These are phyloP conservation scores for Temnothorax rugatulus DNA, from an alignment of 2,888 invertebrate species.

Conservation along the genomic window DNA sequence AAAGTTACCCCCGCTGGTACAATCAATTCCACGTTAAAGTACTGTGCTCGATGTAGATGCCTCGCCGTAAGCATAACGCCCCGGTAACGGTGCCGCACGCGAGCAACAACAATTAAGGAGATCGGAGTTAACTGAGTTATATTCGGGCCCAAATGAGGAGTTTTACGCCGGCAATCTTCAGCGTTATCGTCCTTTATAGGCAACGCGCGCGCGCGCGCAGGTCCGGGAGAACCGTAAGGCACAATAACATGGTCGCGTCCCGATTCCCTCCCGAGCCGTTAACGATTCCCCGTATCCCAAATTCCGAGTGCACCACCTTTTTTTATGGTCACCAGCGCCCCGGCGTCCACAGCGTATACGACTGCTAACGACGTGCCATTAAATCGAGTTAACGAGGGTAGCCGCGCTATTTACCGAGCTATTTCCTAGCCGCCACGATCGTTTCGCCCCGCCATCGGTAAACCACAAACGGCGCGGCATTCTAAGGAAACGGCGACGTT, in stretches of 20 bases:
- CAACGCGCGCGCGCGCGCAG: constrained; percentile 18
- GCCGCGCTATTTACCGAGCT: constrained; percentile 76
- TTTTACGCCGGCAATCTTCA: constrained; percentile 59
- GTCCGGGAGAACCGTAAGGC: constrained; percentile 48
- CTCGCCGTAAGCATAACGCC: neutral
- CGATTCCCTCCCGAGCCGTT: constrained; percentile 52
- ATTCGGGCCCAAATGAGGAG: constrained; percentile 34
- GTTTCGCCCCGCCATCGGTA: constrained; percentile 72
- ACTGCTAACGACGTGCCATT: constrained; percentile 83
- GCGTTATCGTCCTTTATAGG: constrained; percentile 63
- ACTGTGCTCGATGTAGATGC: neutral
- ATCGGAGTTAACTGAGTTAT: constrained; percentile 39
- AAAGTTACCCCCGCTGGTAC: neutral
- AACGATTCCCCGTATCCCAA: constrained; percentile 73
- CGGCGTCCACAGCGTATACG: constrained; percentile 73
- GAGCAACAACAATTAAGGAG: constrained; percentile 15
- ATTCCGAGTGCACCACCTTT: constrained; percentile 63
- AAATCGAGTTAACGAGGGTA: constrained; percentile 83
- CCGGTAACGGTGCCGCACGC: neutral
- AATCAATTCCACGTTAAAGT: neutral
- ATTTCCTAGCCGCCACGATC: constrained; percentile 73
- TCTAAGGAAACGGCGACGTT: constrained; percentile 65
- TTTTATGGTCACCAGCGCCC: constrained; percentile 68
- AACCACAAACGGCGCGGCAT: constrained; percentile 70
- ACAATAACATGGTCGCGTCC: constrained; percentile 61